A percentile compares a stretch with the other conserved stretches of the same genome.
Evolutionary conservation across 2,113 vertebrate species (phyloP).

Genomic region (Ivindomyrus marchei): DNA sequence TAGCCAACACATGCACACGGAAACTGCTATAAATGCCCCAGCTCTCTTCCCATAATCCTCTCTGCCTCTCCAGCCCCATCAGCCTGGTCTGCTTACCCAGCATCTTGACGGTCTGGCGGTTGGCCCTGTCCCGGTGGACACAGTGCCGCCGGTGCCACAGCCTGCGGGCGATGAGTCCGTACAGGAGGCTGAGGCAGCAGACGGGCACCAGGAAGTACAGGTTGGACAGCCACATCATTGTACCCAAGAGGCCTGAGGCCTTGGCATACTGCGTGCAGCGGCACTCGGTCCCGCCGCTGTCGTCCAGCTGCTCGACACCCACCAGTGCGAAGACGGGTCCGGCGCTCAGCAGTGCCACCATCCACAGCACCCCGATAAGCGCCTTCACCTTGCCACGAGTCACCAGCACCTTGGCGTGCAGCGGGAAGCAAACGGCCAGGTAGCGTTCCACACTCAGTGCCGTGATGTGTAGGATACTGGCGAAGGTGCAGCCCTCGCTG

Average conservation of each 20-base stretch:
- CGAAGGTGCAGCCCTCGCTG: conserved; percentile 68
- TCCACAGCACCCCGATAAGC: conserved; percentile 62
- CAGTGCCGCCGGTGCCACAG: conserved; percentile 54
- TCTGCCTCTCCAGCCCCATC: no score
- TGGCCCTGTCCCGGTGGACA: conserved; percentile 52
- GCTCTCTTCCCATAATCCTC: not conserved
- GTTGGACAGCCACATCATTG: conserved; percentile 67
- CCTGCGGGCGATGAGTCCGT: conserved; percentile 59
- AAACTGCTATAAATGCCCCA: not conserved
- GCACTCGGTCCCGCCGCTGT: conserved; percentile 50
- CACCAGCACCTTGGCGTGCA: conserved; percentile 57
- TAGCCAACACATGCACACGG: not conserved
- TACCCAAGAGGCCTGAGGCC: conserved; percentile 58
- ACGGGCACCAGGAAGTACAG: conserved; percentile 65
- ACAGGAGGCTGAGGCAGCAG: conserved; percentile 58
- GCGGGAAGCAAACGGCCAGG: conserved; percentile 63
- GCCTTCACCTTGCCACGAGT: conserved; percentile 51
- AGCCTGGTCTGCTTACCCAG: conserved; percentile 50
- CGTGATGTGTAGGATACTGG: conserved; percentile 69
- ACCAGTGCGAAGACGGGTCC: conserved; percentile 59
- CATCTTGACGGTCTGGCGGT: conserved; percentile 63
- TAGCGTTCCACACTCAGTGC: conserved; percentile 66
- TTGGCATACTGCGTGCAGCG: conserved; percentile 54
- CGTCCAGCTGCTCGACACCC: conserved; percentile 55
- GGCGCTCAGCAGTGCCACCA: conserved; percentile 51